These are phyloP conservation scores for Lytechinus pictus DNA, from an alignment of 35 echinoderm and acorn worm genomes.

Conservation along the genomic window DNA sequence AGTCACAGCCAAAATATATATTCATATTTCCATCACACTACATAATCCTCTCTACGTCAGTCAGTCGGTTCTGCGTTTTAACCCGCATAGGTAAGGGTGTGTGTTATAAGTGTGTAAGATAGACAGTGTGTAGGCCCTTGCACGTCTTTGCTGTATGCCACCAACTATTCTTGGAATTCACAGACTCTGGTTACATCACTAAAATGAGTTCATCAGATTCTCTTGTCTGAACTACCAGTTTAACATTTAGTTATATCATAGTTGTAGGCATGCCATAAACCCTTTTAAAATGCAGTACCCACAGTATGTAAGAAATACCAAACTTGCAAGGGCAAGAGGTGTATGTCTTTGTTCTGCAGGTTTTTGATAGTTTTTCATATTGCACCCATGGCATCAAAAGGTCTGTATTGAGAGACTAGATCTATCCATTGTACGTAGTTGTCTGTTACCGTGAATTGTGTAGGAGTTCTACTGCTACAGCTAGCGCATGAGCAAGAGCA, in stretches of 20 bases:
- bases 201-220: background rate
- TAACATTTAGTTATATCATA: background rate
- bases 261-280: background rate
- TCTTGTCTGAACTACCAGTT: background rate
- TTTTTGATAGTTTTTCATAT: background rate
- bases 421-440: background rate
- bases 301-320: background rate
- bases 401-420: background rate
- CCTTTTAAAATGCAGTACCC: background rate
- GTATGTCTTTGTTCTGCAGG: background rate
- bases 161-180: background rate
- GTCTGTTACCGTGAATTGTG: background rate
- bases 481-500: background rate
- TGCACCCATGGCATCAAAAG: background rate
- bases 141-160: background rate
- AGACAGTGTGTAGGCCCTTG: conserved; percentile 14
- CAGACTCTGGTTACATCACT: background rate
- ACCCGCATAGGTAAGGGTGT: background rate
- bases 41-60: conserved; percentile 14
- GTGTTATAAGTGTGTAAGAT: background rate
- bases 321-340: background rate
- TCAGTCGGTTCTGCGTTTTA: background rate
- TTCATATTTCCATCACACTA: conserved; percentile 28
- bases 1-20: conserved; percentile 28
- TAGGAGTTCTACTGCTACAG: background rate